These are phyloP conservation scores for Etheostoma spectabile DNA, from an alignment of 2,113 vertebrate species.

Conservation along the genomic window DNA sequence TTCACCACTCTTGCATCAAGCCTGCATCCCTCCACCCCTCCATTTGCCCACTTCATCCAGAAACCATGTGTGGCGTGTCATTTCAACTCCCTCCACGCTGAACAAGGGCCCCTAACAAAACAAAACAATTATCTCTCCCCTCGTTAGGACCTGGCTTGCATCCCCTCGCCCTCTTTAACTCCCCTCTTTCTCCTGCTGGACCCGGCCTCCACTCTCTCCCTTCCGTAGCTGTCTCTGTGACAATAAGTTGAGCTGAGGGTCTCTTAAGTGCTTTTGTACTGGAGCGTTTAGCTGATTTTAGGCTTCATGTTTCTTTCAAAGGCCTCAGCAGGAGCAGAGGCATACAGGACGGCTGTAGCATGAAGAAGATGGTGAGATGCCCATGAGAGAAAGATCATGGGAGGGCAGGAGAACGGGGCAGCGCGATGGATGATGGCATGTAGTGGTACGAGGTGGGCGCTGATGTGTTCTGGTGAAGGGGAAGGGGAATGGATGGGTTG, in stretches of 20 bases:
- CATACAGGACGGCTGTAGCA: slow-evolving; percentile 5
- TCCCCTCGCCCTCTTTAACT: slow-evolving; percentile 61
- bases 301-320: slow-evolving; percentile 77
- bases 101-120: slow-evolving; percentile 75
- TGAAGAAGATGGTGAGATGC: slow-evolving; percentile 22
- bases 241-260: slow-evolving; percentile 72
- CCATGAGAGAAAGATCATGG: slow-evolving; percentile 38
- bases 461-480: slow-evolving; percentile 39
- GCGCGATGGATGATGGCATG: slow-evolving; percentile 47
- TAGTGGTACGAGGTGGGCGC: slow-evolving; percentile 44
- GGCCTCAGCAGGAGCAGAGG: slow-evolving; percentile 42
- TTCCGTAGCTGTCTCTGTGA: slow-evolving; percentile 59
- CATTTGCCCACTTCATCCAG: slow-evolving; percentile 58
- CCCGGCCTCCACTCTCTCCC: slow-evolving; percentile 42
- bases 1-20: slow-evolving; percentile 45
- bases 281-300: slow-evolving; percentile 72
- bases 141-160: slow-evolving; percentile 73
- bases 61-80: slow-evolving; percentile 76
- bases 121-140: slow-evolving; percentile 79
- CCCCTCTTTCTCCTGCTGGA: slow-evolving; percentile 51
- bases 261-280: slow-evolving; percentile 80
- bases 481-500: slow-evolving; percentile 62
- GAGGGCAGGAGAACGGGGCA: slow-evolving; percentile 16
- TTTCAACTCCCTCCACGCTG: slow-evolving; percentile 67
- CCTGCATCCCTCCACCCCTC: slow-evolving; percentile 33